These are phyloP conservation scores for Pollenia amentaria DNA, from an alignment of 2,888 invertebrate species.

Conservation along the genomic window DNA sequence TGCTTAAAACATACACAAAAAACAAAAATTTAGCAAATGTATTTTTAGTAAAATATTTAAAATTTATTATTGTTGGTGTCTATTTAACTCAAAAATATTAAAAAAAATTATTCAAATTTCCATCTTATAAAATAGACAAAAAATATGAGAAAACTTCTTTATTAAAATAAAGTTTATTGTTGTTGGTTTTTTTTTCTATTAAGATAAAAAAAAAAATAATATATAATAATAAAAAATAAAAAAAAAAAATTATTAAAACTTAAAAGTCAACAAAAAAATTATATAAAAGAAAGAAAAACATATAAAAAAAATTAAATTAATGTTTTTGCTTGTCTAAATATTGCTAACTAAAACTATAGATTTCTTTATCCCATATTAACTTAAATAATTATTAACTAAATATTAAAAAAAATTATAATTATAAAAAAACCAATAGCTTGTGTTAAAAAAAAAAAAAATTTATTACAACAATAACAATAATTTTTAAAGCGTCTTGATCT, in stretches of 20 bases:
- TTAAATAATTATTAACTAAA: conserved; percentile 3
- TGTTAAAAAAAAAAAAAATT: conserved; percentile 5
- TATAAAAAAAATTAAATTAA: conserved; percentile 34
- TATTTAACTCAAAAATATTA: conserved; percentile 61
- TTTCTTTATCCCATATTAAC: conserved; percentile 44
- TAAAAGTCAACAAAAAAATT: conserved; percentile 40
- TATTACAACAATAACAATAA: background rate
- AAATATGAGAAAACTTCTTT: conserved; percentile 12
- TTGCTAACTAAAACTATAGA: conserved; percentile 46
- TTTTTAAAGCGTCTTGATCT: conserved; percentile 49
- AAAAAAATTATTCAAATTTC: conserved; percentile 28
- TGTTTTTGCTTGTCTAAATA: conserved; percentile 59
- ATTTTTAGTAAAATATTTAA: conserved; percentile 64
- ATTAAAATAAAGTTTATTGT: conserved; percentile 32
- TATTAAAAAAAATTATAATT: background rate
- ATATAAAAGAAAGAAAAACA: conserved; percentile 25
- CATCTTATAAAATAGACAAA: background rate
- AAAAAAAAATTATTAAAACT: conserved; percentile 40
- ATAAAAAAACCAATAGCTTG: background rate
- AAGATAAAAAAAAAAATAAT: conserved; percentile 10
- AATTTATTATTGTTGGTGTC: conserved; percentile 67
- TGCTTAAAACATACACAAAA: conserved; percentile 25
- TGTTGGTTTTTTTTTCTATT: conserved; percentile 46
- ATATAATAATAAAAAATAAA: conserved; percentile 15
- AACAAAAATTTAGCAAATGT: conserved; percentile 65